Percentiles rank a stretch among this genome's conserved stretches.
Conservation (phyloP, 2,113 vertebrate species). For the Ciconia maguari region DNA sequence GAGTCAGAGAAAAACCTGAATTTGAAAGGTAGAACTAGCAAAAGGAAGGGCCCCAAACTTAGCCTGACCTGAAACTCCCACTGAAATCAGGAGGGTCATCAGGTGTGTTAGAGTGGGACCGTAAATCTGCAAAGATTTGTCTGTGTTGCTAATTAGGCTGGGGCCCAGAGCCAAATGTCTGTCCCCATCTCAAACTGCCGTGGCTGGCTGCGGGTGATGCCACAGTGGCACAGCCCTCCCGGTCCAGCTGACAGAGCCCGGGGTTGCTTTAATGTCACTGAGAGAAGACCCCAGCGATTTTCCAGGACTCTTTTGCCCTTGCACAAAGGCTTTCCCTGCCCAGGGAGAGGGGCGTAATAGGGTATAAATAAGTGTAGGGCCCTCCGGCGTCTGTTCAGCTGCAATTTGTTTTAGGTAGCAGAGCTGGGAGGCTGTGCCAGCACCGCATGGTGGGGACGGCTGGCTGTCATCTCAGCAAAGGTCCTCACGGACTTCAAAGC, state of each 20-base stretch:
- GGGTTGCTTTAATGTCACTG: background rate
- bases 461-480: background rate
- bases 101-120: rapidly evolving
- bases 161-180: background rate
- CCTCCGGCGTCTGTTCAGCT: background rate
- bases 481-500: background rate
- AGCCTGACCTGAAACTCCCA: background rate
- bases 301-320: background rate
- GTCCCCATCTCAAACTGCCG: rapidly evolving
- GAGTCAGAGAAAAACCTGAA: background rate
- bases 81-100: background rate
- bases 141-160: background rate
- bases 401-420: background rate
- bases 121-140: background rate
- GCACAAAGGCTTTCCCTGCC: background rate
- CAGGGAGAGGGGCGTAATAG: background rate
- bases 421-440: background rate
- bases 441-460: rapidly evolving
- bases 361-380: background rate
- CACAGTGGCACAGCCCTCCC: rapidly evolving
- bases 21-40: background rate
- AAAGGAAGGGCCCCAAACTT: background rate
- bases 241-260: background rate
- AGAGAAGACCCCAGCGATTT: background rate
- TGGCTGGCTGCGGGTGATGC: background rate